phyloP scores from a whole-genome alignment of 2,113 vertebrate species.

The Manacus vitellinus region DNA sequence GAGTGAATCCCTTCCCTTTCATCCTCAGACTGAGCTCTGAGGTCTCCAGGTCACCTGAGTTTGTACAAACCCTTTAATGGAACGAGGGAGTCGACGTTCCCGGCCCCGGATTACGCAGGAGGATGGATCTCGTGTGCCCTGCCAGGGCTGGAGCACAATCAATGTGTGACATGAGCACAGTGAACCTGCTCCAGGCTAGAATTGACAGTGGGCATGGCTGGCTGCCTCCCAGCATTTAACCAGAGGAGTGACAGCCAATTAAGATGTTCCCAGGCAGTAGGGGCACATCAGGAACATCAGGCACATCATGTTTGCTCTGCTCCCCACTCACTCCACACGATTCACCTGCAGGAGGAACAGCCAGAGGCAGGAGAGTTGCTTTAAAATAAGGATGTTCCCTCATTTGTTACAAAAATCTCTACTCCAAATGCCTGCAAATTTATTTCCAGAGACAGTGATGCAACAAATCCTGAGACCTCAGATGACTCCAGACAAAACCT shows the following conservation, averaged over 20 bases:
- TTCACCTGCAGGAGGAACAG: not conserved
- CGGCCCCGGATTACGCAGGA: not conserved
- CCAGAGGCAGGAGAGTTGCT: not conserved
- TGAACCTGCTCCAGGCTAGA: not conserved
- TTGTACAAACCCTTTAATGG: not conserved
- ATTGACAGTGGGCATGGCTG: not conserved
- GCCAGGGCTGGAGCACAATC: not conserved
- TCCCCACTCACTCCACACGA: not conserved
- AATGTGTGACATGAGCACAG: not conserved
- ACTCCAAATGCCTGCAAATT: not conserved
- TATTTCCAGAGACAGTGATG: not conserved
- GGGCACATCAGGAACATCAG: not conserved
- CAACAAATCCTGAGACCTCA: not conserved
- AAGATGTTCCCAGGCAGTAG: not conserved
- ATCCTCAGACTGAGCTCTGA: not conserved
- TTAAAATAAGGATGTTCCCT: not conserved
- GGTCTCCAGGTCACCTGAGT: not conserved
- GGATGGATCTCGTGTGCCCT: not conserved
- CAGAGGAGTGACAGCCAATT: not conserved
- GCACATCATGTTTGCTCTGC: not conserved
- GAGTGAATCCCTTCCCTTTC: not conserved
- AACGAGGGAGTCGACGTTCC: not conserved
- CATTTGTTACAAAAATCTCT: not conserved
- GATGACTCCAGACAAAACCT: not conserved
- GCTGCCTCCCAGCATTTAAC: not conserved